Base-by-base conservation (phyloP, 2,113 vertebrate genomes). In the Peromyscus leucopus region DNA sequence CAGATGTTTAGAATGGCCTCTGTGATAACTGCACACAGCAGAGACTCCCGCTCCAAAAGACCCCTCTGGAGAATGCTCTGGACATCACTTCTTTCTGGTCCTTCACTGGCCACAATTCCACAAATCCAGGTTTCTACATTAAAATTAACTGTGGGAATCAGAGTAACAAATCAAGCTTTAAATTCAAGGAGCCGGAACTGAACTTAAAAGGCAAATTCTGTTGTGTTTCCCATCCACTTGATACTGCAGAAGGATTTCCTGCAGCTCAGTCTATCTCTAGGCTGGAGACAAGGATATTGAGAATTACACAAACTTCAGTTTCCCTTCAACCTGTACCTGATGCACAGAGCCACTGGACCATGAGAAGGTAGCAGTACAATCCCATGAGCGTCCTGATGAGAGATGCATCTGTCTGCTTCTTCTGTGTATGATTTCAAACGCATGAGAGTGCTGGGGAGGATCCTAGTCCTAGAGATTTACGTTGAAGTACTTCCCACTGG, bases 271-370 rank as follows among this genome's bases (percentile, higher is more conserved):
- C 61, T 89, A 88, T 26, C 55, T 85, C 71, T 91, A 22, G 22
- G 72, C 78, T 97, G 6, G 48, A 94, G 76, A 91, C 65, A 97
- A 95, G 86, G 67, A 46, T 83, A 97, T 95, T 90, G 92, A 85
- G 91, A 97, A 86, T 74, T 92, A 57, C 24, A 80, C 63, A 93
- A 57, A 95, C 91, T 72, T 90, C 90, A 61, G 78, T 85, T 96
- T 96, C 33, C 79, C 95, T 93, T 96, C 80, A 83, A 93, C 74
- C 69, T 57, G 0, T 48, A 26, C 24, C 65, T 90, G 39, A 36
- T 57, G 21, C 88, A 95, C 46, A 55, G 6, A 61, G 48, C 69
- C 59, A 61, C n/a, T 26, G 4, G 55, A 10, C 82, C 65, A 55
- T 75, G 76, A 93, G 28, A 89, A 16, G n/a, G 1, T 9, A 82